Evolutionary conservation across 2,888 invertebrate species (phyloP).

Genomic region (Leucophora obtusa): DNA sequence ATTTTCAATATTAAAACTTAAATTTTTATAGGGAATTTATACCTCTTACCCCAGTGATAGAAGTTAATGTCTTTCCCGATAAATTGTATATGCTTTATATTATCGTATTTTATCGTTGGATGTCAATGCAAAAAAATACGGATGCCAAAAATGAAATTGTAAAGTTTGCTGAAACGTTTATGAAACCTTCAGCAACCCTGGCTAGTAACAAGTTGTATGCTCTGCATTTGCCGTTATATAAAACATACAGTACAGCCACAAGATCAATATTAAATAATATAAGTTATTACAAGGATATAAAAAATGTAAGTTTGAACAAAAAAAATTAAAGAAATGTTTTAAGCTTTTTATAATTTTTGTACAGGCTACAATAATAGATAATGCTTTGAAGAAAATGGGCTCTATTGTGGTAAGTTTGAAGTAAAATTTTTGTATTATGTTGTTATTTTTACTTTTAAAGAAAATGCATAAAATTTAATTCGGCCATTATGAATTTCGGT

Average conservation of each 20-base stretch:
- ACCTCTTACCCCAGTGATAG: constrained; percentile 28
- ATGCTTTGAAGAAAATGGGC: constrained; percentile 42
- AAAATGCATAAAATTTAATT: no score
- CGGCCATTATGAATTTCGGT: no score
- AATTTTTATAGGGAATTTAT: constrained; percentile 49
- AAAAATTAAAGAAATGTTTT: neutral
- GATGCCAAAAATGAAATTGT: constrained; percentile 65
- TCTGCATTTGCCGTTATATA: constrained; percentile 68
- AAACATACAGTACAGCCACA: constrained; percentile 66
- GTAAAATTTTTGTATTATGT: neutral
- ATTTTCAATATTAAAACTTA: neutral
- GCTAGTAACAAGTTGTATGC: constrained; percentile 66
- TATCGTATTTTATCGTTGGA: constrained; percentile 72
- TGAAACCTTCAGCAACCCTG: constrained; percentile 69
- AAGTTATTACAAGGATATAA: constrained; percentile 63
- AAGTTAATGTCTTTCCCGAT: constrained; percentile 68
- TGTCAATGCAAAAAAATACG: constrained; percentile 67
- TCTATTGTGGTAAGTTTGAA: constrained; percentile 48
- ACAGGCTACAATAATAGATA: constrained; percentile 59
- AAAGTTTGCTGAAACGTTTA: constrained; percentile 70
- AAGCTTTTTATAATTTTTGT: constrained; percentile 17
- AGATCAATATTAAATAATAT: constrained; percentile 69
- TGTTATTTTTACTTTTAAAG: no score
- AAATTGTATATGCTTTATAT: constrained; percentile 71
- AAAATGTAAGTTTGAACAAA: constrained; percentile 63